These are phyloP conservation scores for Tupaia chinensis DNA, from an alignment of 2,113 vertebrate species.

Conservation along the genomic window DNA sequence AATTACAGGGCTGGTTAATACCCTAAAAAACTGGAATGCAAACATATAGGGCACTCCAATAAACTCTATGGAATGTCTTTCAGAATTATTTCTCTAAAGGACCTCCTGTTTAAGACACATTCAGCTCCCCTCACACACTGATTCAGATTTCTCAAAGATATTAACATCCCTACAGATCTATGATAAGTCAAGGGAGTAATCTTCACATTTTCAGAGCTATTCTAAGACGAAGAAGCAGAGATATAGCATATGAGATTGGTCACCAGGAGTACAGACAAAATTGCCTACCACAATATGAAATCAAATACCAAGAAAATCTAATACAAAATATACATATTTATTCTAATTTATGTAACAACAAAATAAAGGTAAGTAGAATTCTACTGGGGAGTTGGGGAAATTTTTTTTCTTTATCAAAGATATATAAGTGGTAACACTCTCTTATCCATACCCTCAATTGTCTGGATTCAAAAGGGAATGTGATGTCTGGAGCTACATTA, in stretches of 20 bases:
- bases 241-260: too few species aligned
- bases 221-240: background rate
- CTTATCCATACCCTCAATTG: background rate
- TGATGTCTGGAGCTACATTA: fast-evolving
- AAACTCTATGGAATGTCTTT: background rate
- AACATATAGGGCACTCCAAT: background rate
- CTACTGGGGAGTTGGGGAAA: background rate
- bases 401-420: background rate
- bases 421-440: too few species aligned
- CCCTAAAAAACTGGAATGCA: background rate
- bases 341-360: background rate
- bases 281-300: background rate
- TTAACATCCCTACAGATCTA: background rate
- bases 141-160: background rate
- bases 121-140: background rate
- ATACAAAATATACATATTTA: background rate
- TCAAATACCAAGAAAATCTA: background rate
- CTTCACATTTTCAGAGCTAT: background rate
- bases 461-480: background rate
- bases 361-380: fast-evolving
- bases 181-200: background rate
- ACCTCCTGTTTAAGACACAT: background rate
- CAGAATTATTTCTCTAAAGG: background rate
- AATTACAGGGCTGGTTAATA: background rate
- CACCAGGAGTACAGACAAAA: background rate